A percentile compares a stretch with the other conserved stretches of the same genome.
These are phyloP conservation scores for Danaus melanippus DNA, from an alignment of 1,140 invertebrate genomes.

Conservation along the genomic window DNA sequence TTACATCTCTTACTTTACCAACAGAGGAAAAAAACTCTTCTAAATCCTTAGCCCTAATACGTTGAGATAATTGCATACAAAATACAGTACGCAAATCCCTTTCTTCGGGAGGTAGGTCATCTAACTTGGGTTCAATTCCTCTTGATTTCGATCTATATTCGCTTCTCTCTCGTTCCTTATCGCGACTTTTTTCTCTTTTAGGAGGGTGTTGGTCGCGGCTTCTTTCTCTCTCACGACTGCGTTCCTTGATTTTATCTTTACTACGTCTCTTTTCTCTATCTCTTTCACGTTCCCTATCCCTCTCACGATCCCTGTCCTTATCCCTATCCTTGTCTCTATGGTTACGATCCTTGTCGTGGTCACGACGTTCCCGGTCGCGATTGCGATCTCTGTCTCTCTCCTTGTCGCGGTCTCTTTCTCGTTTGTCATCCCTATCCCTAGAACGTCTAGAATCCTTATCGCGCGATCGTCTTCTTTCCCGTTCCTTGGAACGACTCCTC, in stretches of 20 bases:
- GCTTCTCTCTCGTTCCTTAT: conserved; percentile 43
- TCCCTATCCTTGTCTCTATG: conserved; percentile 50
- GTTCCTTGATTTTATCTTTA: conserved; percentile 46
- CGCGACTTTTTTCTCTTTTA: conserved; percentile 40
- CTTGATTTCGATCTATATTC: conserved; percentile 63
- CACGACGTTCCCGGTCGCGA: conserved; percentile 38
- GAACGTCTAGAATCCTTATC: conserved; percentile 22
- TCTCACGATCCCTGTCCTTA: conserved; percentile 47
- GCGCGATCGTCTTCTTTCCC: conserved; percentile 28
- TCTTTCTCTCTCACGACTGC: conserved; percentile 49
- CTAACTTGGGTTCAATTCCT: conserved; percentile 60
- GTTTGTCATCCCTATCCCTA: conserved; percentile 33
- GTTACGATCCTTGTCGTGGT: conserved; percentile 54
- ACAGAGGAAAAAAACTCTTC: conserved; percentile 99
- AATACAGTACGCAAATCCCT: conserved; percentile 98
- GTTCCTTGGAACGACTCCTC: conserved; percentile 71
- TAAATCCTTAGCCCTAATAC: conserved; percentile 94
- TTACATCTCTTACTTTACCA: conserved; percentile 98
- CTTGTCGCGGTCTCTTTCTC: conserved; percentile 49
- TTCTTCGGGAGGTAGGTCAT: conserved; percentile 96
- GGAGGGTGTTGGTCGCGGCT: conserved; percentile 37
- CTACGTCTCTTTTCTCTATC: conserved; percentile 50
- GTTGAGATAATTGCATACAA: conserved; percentile 96
- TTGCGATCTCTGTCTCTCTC: conserved; percentile 38
- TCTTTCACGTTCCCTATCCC: conserved; percentile 42